Evolutionary conservation across 2,113 vertebrate species (phyloP), one percentile per base, ranked within the genome.

Genomic region (Ptyas mucosa): DNA sequence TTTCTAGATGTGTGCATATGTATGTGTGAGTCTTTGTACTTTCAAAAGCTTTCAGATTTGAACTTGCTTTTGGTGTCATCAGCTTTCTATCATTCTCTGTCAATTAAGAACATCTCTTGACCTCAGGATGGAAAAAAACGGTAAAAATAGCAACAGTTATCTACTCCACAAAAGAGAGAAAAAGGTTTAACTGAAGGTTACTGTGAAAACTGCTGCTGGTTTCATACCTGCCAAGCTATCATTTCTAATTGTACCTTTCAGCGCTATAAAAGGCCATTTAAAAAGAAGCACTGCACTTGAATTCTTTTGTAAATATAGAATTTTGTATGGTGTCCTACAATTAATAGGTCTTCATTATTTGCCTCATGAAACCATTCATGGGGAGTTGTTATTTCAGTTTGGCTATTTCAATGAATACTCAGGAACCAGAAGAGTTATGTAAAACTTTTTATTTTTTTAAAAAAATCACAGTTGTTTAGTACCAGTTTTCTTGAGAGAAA

Each of bases 191-290:
- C 89, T 94, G 91, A 95, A 96, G 81, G 94, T 81, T n/a, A 57
- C 43, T 90, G 15, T 57, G 91, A 95, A 96, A 88, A 93, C 81
- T 29, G 58, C 49, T 91, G 24, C 58, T 95, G 96, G 52, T n/a
- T 94, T 95, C 93, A 94, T 92, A 95, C 64, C 49, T 95, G 93
- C 89, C 93, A 95, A 95, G 75, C 85, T 0, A 90, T 64, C 94
- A 91, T 94, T 91, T 69, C 89, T 95, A 96, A 95, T 93, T 95
- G 93, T 91, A 93, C 24, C 15, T 91, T 95, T 91, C 87, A 52
- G 43, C 54, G 24, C 0, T 1, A 95, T 43, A 94, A 95, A 95
- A 92, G 93, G 58, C 54, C 86, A 87, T 91, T 95, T 93, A 93
- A 95, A 57, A 86, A 21, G 86, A 7, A 51, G 43, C 7, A 94